phyloP scores from a whole-genome alignment of 2,113 vertebrate species.

The Cryptoleucopteryx plumbea region DNA sequence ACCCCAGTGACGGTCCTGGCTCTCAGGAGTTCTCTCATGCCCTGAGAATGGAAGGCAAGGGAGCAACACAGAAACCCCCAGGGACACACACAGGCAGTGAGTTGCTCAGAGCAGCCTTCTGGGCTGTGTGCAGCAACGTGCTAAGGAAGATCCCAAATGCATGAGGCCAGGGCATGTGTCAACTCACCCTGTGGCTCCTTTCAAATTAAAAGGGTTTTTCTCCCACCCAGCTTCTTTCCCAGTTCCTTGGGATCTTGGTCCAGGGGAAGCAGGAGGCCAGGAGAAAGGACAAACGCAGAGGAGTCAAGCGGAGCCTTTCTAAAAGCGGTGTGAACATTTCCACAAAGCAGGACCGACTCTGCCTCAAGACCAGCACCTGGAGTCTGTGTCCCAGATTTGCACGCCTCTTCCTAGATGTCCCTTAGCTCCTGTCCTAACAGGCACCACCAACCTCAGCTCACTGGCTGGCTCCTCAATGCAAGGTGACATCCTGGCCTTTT shows the following conservation, averaged over 20 bases:
- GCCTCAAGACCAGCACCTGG: not conserved
- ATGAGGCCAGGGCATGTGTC: accelerated
- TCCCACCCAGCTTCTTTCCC: not conserved
- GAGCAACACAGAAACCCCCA: not conserved
- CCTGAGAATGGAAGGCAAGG: not conserved
- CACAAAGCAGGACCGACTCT: not conserved
- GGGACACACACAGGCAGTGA: not conserved
- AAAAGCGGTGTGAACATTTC: accelerated
- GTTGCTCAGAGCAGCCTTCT: not conserved
- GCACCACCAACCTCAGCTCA: not conserved
- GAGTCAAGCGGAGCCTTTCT: not conserved
- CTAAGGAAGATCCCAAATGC: not conserved
- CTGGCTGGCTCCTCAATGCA: not conserved
- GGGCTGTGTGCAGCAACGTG: accelerated
- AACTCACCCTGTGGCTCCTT: not conserved
- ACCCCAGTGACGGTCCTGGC: not conserved
- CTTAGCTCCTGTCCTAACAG: not conserved
- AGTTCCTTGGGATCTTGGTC: not conserved
- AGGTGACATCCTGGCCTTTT: not conserved
- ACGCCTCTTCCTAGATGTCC: accelerated
- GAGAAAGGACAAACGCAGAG: not conserved
- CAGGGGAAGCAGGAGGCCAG: not conserved
- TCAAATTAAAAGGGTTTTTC: not conserved
- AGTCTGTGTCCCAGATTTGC: accelerated
- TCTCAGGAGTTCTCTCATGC: not conserved